Conservation (phyloP, 2,888 invertebrate species). For the Gibbula magus region DNA sequence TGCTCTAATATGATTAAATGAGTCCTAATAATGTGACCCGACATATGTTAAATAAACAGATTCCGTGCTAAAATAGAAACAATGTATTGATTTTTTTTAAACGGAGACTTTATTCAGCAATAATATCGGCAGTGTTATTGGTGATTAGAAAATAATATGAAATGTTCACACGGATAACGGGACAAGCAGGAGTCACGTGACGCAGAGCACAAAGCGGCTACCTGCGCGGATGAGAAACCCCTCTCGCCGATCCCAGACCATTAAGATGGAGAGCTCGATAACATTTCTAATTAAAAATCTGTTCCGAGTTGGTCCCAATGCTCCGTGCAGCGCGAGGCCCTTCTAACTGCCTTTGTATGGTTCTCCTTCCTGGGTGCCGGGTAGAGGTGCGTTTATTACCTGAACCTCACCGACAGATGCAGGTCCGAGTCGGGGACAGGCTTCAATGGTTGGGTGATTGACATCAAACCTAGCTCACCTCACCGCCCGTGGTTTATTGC, state of each 20-base stretch:
- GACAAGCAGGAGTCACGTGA: not conserved
- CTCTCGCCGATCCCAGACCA: not conserved
- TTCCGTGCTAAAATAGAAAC: not conserved
- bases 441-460: slow-evolving; percentile 1
- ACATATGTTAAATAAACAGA: not conserved
- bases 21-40: not conserved
- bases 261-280: not conserved
- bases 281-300: not conserved
- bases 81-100: not conserved
- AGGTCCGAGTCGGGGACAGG: not conserved
- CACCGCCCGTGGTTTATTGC: not conserved
- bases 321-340: not conserved
- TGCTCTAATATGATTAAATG: not conserved
- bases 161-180: not conserved
- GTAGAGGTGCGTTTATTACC: not conserved
- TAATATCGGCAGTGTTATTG: not conserved
- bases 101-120: not conserved
- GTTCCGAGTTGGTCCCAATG: not conserved
- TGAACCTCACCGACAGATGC: not conserved
- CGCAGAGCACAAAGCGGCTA: not conserved
- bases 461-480: not conserved
- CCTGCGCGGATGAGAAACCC: not conserved
- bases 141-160: slow-evolving; percentile 1
- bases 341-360: not conserved
- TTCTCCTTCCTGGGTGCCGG: not conserved